Conservation (phyloP, 2,888 invertebrate genomes). For the Ditula angustiorana region DNA sequence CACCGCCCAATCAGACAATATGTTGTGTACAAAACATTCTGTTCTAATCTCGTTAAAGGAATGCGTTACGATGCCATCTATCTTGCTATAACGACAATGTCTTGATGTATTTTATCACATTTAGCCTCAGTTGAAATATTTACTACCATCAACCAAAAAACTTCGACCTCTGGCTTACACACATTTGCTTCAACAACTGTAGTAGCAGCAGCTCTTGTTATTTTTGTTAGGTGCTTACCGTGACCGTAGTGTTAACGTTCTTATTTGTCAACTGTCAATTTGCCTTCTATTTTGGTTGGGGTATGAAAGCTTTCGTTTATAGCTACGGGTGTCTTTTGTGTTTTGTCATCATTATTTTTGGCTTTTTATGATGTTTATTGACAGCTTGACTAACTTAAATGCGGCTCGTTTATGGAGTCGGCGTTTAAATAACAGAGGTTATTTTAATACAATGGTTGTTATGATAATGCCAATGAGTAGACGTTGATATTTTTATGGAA, state of each 20-base stretch:
- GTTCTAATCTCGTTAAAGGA: conserved; percentile 69
- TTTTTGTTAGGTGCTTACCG: conserved; percentile 58
- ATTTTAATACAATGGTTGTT: conserved; percentile 10
- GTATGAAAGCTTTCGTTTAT: conserved; percentile 79
- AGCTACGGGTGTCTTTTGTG: conserved; percentile 64
- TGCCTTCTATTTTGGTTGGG: conserved; percentile 80
- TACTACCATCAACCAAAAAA: conserved; percentile 61
- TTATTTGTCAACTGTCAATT: conserved; percentile 85
- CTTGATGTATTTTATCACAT: conserved; percentile 83
- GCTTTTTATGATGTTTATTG: conserved; percentile 77
- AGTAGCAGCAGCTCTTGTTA: conserved; percentile 49
- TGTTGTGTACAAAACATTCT: conserved; percentile 59
- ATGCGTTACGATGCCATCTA: conserved; percentile 74
- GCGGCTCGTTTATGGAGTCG: conserved; percentile 13
- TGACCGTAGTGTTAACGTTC: conserved; percentile 79
- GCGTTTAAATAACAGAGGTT: conserved; percentile 23
- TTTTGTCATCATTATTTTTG: conserved; percentile 81
- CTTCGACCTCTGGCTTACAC: conserved; percentile 53
- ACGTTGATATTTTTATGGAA: too few species aligned
- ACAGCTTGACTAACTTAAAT: conserved; percentile 58
- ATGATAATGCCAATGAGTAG: too few species aligned
- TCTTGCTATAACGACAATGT: conserved; percentile 83
- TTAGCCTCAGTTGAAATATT: conserved; percentile 79
- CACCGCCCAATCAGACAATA: conserved; percentile 54
- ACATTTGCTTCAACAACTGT: conserved; percentile 38